These are phyloP conservation scores for Rotaria macrura DNA, from an alignment of 2,888 invertebrate species.

Conservation along the genomic window DNA sequence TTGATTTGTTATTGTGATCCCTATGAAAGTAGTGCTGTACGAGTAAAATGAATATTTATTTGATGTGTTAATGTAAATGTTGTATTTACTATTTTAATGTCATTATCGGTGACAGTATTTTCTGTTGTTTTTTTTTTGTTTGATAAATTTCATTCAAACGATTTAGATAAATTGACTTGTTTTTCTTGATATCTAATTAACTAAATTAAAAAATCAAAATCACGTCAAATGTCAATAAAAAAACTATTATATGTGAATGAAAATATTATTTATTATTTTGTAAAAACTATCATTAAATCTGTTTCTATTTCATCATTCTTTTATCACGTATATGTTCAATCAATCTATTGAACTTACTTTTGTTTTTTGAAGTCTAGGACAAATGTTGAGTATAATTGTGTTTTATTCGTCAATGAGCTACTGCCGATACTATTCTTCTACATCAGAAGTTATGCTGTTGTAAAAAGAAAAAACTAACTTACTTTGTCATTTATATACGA, in stretches of 20 bases:
- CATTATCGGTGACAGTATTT: not conserved
- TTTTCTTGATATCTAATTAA: not conserved
- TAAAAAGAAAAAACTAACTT: no score
- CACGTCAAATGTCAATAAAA: not conserved
- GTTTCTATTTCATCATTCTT: no score
- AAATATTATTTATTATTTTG: not conserved
- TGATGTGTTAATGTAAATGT: not conserved
- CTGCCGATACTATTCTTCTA: no score
- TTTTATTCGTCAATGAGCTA: no score
- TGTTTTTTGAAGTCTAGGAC: no score
- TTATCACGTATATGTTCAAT: no score
- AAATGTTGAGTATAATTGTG: no score
- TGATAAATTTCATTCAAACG: not conserved
- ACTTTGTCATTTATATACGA: no score
- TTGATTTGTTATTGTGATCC: not conserved
- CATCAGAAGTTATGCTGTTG: no score
- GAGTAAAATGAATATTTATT: not conserved
- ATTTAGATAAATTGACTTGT: not conserved
- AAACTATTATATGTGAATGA: not conserved
- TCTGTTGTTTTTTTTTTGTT: not conserved
- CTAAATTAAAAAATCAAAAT: not conserved
- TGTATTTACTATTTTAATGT: not conserved
- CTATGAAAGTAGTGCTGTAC: not conserved
- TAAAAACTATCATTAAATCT: not conserved
- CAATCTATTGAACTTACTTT: no score